Conservation (phyloP, 2,797 vertebrate species). For the Gallirallus australis region DNA sequence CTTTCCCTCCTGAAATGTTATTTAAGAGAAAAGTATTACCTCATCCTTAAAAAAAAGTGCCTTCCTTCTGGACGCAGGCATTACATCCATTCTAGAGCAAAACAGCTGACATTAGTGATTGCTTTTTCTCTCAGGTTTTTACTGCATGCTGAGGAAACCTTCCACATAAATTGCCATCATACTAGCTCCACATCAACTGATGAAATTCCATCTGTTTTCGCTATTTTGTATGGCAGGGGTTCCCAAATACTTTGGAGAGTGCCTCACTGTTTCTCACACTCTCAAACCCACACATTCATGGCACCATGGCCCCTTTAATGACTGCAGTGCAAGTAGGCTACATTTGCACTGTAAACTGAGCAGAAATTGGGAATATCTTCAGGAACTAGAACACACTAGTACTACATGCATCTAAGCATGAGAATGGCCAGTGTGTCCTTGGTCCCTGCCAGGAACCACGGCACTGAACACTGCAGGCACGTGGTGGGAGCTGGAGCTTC, state of each 20-base stretch:
- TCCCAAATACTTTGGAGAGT: neutral
- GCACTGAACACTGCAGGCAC: neutral
- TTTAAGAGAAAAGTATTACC: neutral
- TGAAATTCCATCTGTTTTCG: neutral
- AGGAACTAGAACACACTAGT: neutral
- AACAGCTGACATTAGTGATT: neutral
- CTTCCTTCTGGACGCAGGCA: neutral
- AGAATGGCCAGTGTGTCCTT: neutral
- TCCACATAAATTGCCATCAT: neutral
- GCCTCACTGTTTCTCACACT: neutral
- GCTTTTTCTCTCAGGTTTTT: neutral
- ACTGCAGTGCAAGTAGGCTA: neutral
- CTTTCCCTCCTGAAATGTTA: neutral
- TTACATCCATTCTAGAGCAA: neutral
- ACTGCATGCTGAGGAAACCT: neutral
- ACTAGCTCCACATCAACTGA: neutral
- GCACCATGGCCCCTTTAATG: neutral
- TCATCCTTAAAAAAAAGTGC: neutral
- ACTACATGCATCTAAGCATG: fast-evolving
- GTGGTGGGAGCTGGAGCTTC: neutral
- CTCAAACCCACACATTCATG: neutral
- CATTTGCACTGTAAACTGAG: neutral
- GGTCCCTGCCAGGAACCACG: neutral
- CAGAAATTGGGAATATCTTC: fast-evolving
- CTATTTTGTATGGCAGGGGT: neutral